Evolutionary conservation across 2,888 invertebrate species (phyloP).

Genomic region (Eupithecia exiguata): DNA sequence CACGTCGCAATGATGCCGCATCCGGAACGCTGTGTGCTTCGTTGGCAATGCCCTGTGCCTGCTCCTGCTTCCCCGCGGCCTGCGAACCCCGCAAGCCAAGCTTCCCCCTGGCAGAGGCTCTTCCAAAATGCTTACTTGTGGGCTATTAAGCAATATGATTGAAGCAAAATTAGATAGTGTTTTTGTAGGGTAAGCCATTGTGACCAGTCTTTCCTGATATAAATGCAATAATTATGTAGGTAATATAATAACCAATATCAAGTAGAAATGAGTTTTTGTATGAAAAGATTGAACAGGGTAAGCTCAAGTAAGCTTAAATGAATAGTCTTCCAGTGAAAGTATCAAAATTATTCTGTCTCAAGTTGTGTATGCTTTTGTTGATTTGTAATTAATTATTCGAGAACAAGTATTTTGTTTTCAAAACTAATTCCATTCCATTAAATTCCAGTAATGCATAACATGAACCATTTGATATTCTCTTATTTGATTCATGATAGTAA

Average conservation of each 20-base stretch:
- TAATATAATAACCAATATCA: no score
- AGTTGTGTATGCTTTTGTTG: background rate
- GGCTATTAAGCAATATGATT: conserved; percentile 71
- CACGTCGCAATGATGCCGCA: conserved; percentile 99
- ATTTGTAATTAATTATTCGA: background rate
- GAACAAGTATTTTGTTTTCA: background rate
- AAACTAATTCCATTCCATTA: background rate
- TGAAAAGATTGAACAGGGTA: background rate
- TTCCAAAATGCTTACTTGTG: conserved; percentile 94
- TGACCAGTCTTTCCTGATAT: background rate
- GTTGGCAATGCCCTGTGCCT: conserved; percentile 94
- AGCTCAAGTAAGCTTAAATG: background rate
- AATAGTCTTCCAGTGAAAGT: background rate
- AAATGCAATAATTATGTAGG: no score
- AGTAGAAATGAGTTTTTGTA: background rate
- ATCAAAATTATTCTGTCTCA: background rate
- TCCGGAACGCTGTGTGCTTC: conserved; percentile 95
- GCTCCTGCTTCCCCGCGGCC: conserved; percentile 38
- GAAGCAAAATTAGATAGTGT: background rate
- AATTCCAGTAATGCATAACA: background rate
- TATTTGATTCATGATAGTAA: background rate
- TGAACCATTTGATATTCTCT: background rate
- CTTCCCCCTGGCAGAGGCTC: conserved; percentile 96
- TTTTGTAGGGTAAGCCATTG: conserved; percentile 1
- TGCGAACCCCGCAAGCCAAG: conserved; percentile 82